Percentiles rank a stretch among this genome's conserved stretches.
Conservation (phyloP, 2,888 invertebrate genomes). For the Tetramorium bicarinatum region DNA sequence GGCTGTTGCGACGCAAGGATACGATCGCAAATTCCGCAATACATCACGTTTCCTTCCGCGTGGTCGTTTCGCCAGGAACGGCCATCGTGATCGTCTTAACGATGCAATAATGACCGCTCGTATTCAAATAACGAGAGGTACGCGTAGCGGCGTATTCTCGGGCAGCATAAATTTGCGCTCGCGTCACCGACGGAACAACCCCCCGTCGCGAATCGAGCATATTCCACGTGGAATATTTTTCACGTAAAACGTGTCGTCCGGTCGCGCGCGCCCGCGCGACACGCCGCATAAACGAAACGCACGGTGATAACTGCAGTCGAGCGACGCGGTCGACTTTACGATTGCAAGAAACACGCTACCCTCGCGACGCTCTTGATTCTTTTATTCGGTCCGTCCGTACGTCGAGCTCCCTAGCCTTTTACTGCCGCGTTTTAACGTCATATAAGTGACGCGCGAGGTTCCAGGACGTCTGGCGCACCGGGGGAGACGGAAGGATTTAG, state of each 20-base stretch:
- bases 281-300: conserved; percentile 8
- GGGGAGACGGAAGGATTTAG: background rate
- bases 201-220: conserved; percentile 23
- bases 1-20: background rate
- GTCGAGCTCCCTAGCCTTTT: conserved; percentile 23
- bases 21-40: background rate
- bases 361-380: conserved; percentile 29
- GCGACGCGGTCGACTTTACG: conserved; percentile 43
- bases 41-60: background rate
- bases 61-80: background rate
- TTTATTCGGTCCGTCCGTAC: conserved; percentile 42
- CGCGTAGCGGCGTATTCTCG: background rate
- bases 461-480: conserved; percentile 41
- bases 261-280: background rate
- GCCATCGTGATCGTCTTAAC: conserved; percentile 10
- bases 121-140: conserved; percentile 29
- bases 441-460: conserved; percentile 42
- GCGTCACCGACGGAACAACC: background rate
- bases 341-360: conserved; percentile 12
- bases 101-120: conserved; percentile 10
- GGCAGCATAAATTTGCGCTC: conserved; percentile 16
- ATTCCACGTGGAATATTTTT: conserved; percentile 7
- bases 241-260: background rate
- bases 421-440: conserved; percentile 42
- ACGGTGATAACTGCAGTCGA: background rate